Conservation (phyloP, 2,888 invertebrate genomes). For the Mesochorus sp. region DNA sequence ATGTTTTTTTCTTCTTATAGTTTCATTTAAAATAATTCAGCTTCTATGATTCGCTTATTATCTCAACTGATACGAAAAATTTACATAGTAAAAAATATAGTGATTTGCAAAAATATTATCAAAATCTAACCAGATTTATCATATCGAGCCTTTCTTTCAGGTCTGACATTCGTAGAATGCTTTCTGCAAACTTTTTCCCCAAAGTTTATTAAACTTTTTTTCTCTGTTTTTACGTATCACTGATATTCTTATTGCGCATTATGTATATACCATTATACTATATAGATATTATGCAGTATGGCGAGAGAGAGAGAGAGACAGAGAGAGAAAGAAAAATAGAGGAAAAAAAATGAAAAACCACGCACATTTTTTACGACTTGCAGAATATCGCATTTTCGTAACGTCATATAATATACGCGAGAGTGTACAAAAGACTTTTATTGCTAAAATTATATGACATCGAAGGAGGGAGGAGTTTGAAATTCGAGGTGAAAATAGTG, state of each 20-base stretch:
- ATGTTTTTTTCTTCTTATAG: too few species aligned
- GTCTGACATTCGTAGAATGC: conserved; percentile 36
- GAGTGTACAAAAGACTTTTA: conserved; percentile 17
- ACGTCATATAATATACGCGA: conserved; percentile 16
- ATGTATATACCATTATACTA: not conserved
- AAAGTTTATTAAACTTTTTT: conserved; percentile 1
- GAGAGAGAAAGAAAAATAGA: too few species aligned
- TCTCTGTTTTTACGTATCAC: not conserved
- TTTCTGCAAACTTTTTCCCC: conserved; percentile 40
- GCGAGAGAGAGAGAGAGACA: not conserved
- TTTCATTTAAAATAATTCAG: too few species aligned
- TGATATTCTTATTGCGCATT: not conserved
- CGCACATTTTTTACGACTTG: conserved; percentile 49
- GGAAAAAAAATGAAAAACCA: too few species aligned
- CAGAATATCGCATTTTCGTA: conserved; percentile 44
- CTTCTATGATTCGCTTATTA: too few species aligned
- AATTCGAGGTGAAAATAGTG: not conserved
- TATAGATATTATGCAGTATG: not conserved
- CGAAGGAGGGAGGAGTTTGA: not conserved
- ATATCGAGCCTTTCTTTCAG: conserved; percentile 41
- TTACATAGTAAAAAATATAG: too few species aligned
- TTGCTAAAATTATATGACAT: conserved; percentile 40
- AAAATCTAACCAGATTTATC: too few species aligned
- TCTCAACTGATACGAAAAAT: too few species aligned
- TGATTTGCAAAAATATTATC: too few species aligned